Conservation (phyloP, 2,113 vertebrate species). For the Clinocottus analis region DNA sequence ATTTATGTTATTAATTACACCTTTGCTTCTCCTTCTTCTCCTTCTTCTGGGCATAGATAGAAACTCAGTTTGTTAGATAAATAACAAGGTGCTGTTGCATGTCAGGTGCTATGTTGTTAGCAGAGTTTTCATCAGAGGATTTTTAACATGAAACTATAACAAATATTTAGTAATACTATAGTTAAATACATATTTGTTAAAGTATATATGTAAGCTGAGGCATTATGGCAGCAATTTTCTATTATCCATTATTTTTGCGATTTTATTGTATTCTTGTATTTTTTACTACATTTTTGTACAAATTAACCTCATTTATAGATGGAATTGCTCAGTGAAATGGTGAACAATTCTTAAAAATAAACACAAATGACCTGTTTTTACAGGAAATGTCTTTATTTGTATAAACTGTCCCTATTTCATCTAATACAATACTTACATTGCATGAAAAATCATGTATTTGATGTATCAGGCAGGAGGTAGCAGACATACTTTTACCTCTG, state of each 20-base stretch:
- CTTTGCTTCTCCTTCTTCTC: background rate
- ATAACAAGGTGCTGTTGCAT: background rate
- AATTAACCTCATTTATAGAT: background rate
- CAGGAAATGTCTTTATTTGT: background rate
- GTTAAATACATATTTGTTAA: background rate
- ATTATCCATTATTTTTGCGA: background rate
- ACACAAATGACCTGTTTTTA: background rate
- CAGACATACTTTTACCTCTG: too few species aligned
- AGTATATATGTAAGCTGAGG: background rate
- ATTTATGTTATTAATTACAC: slow-evolving; percentile 26
- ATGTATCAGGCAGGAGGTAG: too few species aligned
- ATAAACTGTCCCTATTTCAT: background rate
- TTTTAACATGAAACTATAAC: background rate
- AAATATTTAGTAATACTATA: background rate
- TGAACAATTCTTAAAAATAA: background rate
- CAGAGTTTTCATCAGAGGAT: background rate
- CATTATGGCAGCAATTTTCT: background rate
- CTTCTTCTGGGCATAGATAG: background rate
- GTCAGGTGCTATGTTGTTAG: background rate
- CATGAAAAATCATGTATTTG: background rate
- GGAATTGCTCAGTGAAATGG: background rate
- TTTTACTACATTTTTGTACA: background rate
- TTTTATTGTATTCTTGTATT: background rate
- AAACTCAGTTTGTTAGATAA: background rate
- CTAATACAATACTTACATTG: background rate